Percentiles rank a stretch among this genome's conserved stretches.
These are phyloP conservation scores for Sphyrna mokarran DNA, from an alignment of 2,113 vertebrate genomes.

Conservation along the genomic window DNA sequence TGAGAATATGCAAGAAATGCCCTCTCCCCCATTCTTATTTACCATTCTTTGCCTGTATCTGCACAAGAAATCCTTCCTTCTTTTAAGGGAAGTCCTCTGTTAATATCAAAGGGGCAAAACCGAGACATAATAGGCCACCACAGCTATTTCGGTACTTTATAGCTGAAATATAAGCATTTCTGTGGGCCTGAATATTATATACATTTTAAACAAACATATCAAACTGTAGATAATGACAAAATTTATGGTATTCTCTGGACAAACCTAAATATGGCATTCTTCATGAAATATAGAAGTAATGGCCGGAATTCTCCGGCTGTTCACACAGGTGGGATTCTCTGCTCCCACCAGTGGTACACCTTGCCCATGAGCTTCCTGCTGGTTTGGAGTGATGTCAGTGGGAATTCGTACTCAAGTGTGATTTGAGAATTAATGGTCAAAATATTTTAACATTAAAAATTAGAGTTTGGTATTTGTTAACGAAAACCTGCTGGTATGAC, in stretches of 20 bases:
- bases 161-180: not conserved
- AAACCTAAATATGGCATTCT: not conserved
- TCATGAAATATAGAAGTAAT: not conserved
- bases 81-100: not conserved
- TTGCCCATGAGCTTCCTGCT: too few species aligned
- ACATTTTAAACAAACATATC: not conserved
- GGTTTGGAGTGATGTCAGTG: too few species aligned
- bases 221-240: not conserved
- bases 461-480: not conserved
- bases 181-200: not conserved
- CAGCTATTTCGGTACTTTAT: not conserved
- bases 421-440: not conserved
- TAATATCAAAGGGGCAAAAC: not conserved
- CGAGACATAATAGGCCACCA: not conserved
- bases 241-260: not conserved
- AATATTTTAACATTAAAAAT: not conserved
- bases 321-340: too few species aligned
- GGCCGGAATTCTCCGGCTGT: too few species aligned
- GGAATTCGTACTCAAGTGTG: too few species aligned
- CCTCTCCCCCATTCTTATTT: not conserved
- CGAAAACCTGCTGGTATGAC: not conserved
- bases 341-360: too few species aligned
- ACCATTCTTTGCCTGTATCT: not conserved
- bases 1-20: not conserved
- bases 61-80: not conserved